Base-by-base conservation (phyloP, 2,113 vertebrate species). In the Rhinoptilus africanus region DNA sequence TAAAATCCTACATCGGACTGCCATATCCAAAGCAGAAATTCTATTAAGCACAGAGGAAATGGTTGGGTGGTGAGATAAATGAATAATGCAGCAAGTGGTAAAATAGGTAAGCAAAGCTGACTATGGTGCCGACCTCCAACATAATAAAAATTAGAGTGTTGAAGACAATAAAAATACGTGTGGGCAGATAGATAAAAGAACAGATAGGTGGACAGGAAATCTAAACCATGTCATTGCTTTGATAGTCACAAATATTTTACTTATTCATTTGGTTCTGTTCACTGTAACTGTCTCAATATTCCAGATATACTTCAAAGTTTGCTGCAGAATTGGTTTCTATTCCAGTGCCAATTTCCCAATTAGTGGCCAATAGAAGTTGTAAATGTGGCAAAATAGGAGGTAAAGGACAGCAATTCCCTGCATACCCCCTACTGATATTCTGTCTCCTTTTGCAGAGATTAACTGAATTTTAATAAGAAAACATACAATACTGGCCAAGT, bases 391-490 rank as follows among this genome's bases (percentile, higher is more conserved):
- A 89, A 93, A 67, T 2, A 90, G 35, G 41, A 90, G 56, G 35
- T 54, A 81, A 63, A 89, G 66, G 32, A 37, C 77, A 83, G 66
- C 53, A 74, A 69, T 63, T 39, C 45, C 84, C 30, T 8, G 0
- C 67, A 41, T 64, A 90, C 12, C 35, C 50, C 76, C 24, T 82
- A 71, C 75, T 93, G 88, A 94, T 76, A 90, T 63, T 94, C 68
- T 47, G 35, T 18, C 79, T 93, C 73, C 30, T 77, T 91, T 84
- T 73, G 68, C 89, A 94, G 79, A 94, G 54, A 82, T 90, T 84
- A 95, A 94, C 45, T 73, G 82, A 93, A 82, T 94, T 94, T 92
- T 88, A 88, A 89, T 88, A 93, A 82, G 87, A 30, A 96, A 94
- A 84, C 39, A 77, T 37, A 21, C 14, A 80, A 67, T 83, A 60